phyloP scores from a whole-genome alignment of 2,797 vertebrate genomes.

The Gobio occitaniae region DNA sequence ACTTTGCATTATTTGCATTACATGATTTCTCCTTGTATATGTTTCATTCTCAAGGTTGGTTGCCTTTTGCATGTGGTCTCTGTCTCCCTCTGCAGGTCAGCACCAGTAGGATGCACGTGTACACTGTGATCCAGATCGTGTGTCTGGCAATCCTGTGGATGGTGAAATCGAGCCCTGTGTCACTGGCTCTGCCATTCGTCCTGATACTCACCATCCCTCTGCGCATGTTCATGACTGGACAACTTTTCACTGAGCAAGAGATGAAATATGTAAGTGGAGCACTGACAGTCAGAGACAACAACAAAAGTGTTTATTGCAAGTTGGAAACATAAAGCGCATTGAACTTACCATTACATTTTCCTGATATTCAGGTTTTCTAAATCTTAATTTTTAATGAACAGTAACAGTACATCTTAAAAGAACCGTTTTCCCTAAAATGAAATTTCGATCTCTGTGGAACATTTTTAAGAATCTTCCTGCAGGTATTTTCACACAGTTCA shows the following conservation, averaged over 20 bases:
- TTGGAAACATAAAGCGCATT: no score
- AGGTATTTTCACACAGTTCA: no score
- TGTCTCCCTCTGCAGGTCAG: conserved; percentile 82
- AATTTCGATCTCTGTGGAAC: background rate
- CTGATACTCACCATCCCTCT: conserved; percentile 97
- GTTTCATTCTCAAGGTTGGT: background rate
- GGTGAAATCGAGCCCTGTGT: conserved; percentile 84
- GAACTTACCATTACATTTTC: no score
- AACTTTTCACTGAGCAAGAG: conserved; percentile 85
- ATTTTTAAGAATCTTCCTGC: no score
- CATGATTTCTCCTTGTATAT: background rate
- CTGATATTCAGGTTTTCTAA: no score
- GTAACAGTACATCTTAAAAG: background rate
- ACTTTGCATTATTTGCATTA: background rate
- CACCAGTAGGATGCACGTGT: conserved; percentile 94
- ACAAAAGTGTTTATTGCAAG: background rate
- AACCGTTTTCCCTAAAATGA: background rate
- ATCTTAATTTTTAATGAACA: background rate
- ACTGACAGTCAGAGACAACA: background rate
- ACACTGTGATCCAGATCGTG: conserved; percentile 86
- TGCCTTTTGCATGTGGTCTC: conserved; percentile 4
- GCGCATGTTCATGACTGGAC: conserved; percentile 84
- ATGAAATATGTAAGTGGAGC: conserved; percentile 89
- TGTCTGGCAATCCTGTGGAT: conserved; percentile 86
- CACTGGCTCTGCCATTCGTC: conserved; percentile 90